Conservation (phyloP, 2,888 invertebrate genomes). For the Cerastoderma edule region DNA sequence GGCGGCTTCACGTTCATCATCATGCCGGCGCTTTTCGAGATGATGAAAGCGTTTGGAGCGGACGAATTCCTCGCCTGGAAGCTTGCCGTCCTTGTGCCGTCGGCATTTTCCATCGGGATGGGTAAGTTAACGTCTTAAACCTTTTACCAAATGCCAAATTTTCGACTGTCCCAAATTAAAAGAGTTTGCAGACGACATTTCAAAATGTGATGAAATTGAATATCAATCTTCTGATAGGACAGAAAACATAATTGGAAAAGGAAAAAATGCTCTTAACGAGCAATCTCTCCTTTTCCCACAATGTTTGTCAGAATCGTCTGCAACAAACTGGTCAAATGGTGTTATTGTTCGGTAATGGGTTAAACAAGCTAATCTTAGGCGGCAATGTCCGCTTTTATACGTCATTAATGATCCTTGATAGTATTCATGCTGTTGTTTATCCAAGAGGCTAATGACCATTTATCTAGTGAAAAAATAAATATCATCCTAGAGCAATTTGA, state of each 20-base stretch:
- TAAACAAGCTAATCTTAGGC: too few species aligned
- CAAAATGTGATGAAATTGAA: not conserved
- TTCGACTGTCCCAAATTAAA: not conserved
- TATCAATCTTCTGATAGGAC: too few species aligned
- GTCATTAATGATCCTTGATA: too few species aligned
- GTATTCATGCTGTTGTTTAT: too few species aligned
- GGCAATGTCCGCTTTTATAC: too few species aligned
- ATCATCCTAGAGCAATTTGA: too few species aligned
- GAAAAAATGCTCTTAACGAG: too few species aligned
- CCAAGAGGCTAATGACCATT: too few species aligned
- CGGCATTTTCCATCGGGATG: not conserved
- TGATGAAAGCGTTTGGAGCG: constrained; percentile 23
- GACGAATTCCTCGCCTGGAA: constrained; percentile 20
- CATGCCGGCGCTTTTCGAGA: constrained; percentile 42
- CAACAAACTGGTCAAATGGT: too few species aligned
- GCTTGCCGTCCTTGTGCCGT: constrained; percentile 18
- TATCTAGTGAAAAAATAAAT: too few species aligned
- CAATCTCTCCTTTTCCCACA: not conserved
- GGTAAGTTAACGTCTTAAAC: constrained; percentile 34
- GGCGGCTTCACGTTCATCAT: constrained; percentile 39
- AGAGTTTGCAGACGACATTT: not conserved
- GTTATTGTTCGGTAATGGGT: too few species aligned
- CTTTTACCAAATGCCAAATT: not conserved
- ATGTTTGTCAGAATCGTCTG: not conserved
- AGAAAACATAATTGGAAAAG: too few species aligned